Conservation (phyloP, 2,113 vertebrate genomes). For the Alaudala cheleensis region DNA sequence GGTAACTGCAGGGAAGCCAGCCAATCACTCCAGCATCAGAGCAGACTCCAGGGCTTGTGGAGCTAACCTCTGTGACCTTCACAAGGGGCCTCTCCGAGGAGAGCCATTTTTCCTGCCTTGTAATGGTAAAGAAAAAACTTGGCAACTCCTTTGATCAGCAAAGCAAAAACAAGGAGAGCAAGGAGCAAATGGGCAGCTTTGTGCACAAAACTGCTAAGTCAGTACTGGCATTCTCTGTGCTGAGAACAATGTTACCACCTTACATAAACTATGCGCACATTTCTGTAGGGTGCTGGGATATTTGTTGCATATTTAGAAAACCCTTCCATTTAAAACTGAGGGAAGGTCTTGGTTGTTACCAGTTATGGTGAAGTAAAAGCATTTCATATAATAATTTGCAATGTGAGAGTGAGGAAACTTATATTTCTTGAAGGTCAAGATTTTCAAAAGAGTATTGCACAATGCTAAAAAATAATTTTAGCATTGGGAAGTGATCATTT, state of each 20-base stretch:
- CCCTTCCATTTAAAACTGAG: not conserved
- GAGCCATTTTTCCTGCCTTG: slow-evolving; percentile 80
- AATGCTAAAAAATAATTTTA: not conserved
- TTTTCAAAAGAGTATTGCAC: not conserved
- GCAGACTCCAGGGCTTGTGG: slow-evolving; percentile 52
- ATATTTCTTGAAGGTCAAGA: not conserved
- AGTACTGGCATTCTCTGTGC: slow-evolving; percentile 24
- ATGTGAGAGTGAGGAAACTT: not conserved
- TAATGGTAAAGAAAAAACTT: slow-evolving; percentile 79
- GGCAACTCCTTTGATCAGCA: slow-evolving; percentile 89
- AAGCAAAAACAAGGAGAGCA: slow-evolving; percentile 89
- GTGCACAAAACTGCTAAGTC: slow-evolving; percentile 82
- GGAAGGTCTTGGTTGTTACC: not conserved
- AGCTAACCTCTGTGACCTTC: slow-evolving; percentile 77
- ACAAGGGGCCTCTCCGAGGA: slow-evolving; percentile 77
- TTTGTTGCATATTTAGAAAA: not conserved
- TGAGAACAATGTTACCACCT: not conserved
- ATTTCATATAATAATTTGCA: not conserved
- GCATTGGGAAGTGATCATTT: not conserved
- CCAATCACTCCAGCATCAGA: slow-evolving; percentile 75
- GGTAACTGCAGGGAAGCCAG: slow-evolving; percentile 76
- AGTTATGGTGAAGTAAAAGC: not conserved
- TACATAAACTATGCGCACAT: not conserved
- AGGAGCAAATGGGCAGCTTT: slow-evolving; percentile 84
- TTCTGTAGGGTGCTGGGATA: not conserved